phyloP scores from a whole-genome alignment of 2,888 invertebrate species.

The Limenitis camilla region DNA sequence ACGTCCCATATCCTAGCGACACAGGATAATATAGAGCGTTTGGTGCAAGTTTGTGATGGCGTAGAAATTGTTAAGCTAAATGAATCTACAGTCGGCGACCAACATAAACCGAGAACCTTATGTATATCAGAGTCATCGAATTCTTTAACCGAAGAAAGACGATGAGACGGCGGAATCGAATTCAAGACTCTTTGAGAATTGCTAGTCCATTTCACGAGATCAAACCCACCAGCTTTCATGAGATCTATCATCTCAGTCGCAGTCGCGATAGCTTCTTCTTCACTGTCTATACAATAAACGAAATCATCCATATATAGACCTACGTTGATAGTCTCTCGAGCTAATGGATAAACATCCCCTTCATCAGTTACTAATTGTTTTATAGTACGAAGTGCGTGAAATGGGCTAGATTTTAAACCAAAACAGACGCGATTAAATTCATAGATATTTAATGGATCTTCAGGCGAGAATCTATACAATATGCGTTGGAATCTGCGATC shows the following conservation, averaged over 20 bases:
- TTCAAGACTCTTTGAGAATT: neutral
- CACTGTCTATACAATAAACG: neutral
- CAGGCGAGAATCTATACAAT: neutral
- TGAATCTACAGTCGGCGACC: neutral
- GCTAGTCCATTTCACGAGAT: slow-evolving; percentile 16
- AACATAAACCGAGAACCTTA: slow-evolving; percentile 3
- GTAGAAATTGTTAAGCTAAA: neutral
- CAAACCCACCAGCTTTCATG: slow-evolving; percentile 16
- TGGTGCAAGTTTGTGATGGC: slow-evolving; percentile 1
- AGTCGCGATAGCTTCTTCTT: neutral
- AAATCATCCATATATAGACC: slow-evolving; percentile 21
- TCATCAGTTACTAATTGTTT: slow-evolving; percentile 16
- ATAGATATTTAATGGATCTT: slow-evolving; percentile 1
- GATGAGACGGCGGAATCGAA: slow-evolving; percentile 2
- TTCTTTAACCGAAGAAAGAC: neutral
- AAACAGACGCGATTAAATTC: slow-evolving; percentile 1
- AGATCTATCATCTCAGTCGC: slow-evolving; percentile 13
- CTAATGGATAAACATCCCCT: slow-evolving; percentile 6
- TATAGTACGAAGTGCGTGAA: slow-evolving; percentile 14
- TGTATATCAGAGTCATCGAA: neutral
- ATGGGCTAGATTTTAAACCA: slow-evolving; percentile 3
- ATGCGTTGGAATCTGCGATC: slow-evolving; percentile 13
- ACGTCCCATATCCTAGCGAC: slow-evolving; percentile 19
- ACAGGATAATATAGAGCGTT: slow-evolving; percentile 15
- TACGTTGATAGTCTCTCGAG: neutral